These are phyloP conservation scores for Ceyx melanurus DNA, from an alignment of 2,113 vertebrate species.

Conservation along the genomic window DNA sequence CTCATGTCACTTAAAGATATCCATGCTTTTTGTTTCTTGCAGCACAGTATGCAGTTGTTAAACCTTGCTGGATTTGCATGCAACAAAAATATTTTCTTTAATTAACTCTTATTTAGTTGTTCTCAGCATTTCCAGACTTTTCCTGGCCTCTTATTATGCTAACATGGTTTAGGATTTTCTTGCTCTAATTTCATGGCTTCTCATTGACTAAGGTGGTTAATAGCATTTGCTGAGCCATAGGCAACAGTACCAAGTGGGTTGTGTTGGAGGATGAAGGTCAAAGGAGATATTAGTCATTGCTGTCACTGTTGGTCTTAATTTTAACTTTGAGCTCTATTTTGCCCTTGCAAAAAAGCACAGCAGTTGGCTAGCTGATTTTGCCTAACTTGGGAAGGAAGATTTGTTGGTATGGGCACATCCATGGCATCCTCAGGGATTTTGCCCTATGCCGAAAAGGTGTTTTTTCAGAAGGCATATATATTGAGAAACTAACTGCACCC, in stretches of 20 bases:
- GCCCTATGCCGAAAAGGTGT: background rate
- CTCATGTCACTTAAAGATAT: background rate
- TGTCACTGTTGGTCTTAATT: background rate
- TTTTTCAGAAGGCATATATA: background rate
- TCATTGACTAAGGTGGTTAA: background rate
- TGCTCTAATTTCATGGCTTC: background rate
- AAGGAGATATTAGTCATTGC: background rate
- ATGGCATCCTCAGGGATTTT: background rate
- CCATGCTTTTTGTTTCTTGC: background rate
- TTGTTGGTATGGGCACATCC: background rate
- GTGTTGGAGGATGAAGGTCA: background rate
- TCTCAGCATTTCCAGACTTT: background rate
- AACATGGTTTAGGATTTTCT: background rate
- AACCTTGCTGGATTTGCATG: constrained; percentile 1
- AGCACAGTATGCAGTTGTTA: background rate
- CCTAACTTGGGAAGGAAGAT: background rate
- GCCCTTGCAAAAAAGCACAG: background rate
- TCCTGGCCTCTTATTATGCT: background rate
- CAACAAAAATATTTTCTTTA: background rate
- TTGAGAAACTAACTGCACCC: background rate
- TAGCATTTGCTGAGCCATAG: background rate
- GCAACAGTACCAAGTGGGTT: background rate
- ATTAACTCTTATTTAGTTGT: background rate
- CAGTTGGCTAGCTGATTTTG: background rate
- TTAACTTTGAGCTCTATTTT: background rate